phyloP scores from a whole-genome alignment of 2,797 vertebrate species.

The Heteromormyrus szaboi region DNA sequence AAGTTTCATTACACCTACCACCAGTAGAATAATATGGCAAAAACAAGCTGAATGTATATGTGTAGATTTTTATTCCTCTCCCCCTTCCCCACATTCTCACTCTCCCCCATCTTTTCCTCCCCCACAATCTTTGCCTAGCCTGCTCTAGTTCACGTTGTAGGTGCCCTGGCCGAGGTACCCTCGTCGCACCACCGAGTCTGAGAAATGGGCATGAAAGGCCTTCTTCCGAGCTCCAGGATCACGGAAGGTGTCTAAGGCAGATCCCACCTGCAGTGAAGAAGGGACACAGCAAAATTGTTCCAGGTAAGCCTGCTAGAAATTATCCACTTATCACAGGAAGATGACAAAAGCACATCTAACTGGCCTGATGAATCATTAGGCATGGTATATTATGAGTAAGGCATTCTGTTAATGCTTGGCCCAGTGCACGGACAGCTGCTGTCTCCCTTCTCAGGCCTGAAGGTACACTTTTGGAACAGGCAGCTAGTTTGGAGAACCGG shows the following conservation, averaged over 20 bases:
- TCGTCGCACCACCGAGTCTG: conserved; percentile 45
- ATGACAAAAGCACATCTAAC: not conserved
- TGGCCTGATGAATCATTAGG: not conserved
- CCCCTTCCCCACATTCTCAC: not conserved
- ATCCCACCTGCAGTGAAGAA: conserved; percentile 53
- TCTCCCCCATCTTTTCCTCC: not conserved
- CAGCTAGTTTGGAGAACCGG: conserved; percentile 13
- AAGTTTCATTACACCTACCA: not conserved
- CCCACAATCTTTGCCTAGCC: not conserved
- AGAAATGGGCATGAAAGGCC: conserved; percentile 51
- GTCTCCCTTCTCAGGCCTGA: not conserved
- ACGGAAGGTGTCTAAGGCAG: conserved; percentile 75
- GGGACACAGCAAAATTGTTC: not conserved
- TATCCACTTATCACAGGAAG: not conserved
- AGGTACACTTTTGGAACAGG: not conserved
- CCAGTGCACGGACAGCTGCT: not conserved
- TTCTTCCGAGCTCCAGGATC: conserved; percentile 44
- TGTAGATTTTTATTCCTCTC: not conserved
- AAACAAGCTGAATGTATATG: not conserved
- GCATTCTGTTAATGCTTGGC: not conserved
- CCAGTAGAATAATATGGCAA: not conserved
- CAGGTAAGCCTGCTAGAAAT: not conserved
- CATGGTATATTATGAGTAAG: not conserved
- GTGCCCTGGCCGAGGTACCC: conserved; percentile 49
- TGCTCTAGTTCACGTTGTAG: conserved; percentile 40